Base-by-base conservation (phyloP, 2,113 vertebrate genomes). In the Semnopithecus entellus region DNA sequence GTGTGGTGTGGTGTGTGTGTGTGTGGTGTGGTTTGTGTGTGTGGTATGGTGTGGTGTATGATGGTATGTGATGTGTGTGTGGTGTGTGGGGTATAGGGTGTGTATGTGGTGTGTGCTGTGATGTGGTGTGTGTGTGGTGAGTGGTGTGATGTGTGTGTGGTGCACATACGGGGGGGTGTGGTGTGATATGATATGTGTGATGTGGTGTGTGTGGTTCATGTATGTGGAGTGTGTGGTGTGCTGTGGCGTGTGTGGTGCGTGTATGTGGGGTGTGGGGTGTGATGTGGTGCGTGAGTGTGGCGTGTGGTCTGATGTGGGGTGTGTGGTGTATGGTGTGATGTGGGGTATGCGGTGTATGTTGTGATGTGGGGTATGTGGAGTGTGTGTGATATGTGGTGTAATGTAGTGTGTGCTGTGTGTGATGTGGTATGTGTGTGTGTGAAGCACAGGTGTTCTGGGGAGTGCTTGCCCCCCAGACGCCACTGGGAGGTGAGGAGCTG, bases 151-250 rank as follows among this genome's bases (percentile, higher is more conserved):
- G 6, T 13, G 57, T 13, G 70, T 40, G 6, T 43, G 17, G 4
- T 20, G 8, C 1, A 13, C 2, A 9, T 16, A 68, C 0, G 12
- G 0, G 13, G 22, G 3, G 1, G 2, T 38, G 48, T 3, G 43
- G 13, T 6, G 9, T 38, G 25, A 59, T 59, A 55, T 17, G 52
- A 52, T 55, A 55, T 25, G 6, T 16, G 32, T 17, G 16, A 5
- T 66, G 12, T 23, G 59, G 6, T 20, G 43, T 27, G 27, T 76
- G 45, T n/a, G 40, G 64, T 17, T 2, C 68, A 8, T 18, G 17
- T 70, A 30, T 27, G 59, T 25, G 59, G 59, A 25, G 22, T 75
- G 11, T 40, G n/a, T 9, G 20, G 23, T 43, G 72, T 75, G 66
- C 13, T 40, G 38, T 73, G 73, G 11, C 7, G 2, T 38, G n/a